A percentile compares a stretch with the other conserved stretches of the same genome.
Evolutionary conservation across 2,797 vertebrate species (phyloP).

Genomic region (Dendrocincla fuliginosa): DNA sequence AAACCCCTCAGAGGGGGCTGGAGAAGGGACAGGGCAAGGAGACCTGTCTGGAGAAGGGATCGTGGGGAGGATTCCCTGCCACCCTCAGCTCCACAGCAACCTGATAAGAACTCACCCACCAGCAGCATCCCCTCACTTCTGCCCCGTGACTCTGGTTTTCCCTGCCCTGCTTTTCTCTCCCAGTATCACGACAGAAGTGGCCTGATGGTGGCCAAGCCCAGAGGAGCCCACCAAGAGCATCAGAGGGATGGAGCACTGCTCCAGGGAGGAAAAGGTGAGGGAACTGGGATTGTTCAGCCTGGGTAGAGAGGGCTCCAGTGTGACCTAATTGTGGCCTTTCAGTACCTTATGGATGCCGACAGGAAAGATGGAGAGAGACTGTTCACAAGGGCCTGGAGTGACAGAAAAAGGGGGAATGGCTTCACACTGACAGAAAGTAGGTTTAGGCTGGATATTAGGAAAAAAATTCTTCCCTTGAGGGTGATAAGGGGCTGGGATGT

Average conservation of each 20-base stretch:
- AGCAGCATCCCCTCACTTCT: not conserved
- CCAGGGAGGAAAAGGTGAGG: not conserved
- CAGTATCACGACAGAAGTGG: not conserved
- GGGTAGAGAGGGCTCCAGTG: not conserved
- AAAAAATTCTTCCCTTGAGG: not conserved
- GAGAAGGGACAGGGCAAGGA: not conserved
- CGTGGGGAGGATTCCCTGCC: too few species aligned
- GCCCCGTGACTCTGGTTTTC: not conserved
- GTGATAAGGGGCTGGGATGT: not conserved
- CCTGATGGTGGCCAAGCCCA: rapidly evolving
- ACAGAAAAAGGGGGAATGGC: not conserved
- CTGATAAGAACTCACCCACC: not conserved
- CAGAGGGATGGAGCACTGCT: not conserved
- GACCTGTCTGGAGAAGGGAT: not conserved
- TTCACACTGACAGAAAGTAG: not conserved
- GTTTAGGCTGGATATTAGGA: rapidly evolving
- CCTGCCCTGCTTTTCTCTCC: not conserved
- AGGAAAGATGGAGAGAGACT: not conserved
- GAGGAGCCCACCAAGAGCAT: not conserved
- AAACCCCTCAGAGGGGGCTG: not conserved
- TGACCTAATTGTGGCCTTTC: not conserved
- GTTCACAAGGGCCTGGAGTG: not conserved
- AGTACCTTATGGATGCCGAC: not conserved
- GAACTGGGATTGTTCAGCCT: not conserved
- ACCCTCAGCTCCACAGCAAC: not conserved